phyloP scores from a whole-genome alignment of 2,797 vertebrate genomes.

The Petrocephalus schoutedeni region DNA sequence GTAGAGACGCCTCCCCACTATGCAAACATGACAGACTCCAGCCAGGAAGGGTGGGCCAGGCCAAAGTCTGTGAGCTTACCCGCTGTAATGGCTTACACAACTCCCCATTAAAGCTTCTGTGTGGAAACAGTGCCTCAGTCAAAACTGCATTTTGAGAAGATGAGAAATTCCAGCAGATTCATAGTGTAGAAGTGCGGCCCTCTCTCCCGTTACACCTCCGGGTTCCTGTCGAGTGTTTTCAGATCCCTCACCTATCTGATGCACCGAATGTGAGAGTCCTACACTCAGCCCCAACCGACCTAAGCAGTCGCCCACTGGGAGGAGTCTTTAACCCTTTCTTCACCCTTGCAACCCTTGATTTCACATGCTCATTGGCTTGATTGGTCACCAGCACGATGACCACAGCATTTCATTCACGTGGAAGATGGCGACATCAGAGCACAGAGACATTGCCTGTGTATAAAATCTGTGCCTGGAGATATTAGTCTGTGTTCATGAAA shows the following conservation, averaged over 20 bases:
- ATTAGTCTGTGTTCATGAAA: not conserved
- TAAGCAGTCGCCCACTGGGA: not conserved
- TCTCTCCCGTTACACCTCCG: not conserved
- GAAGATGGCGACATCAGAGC: not conserved
- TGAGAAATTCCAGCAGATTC: not conserved
- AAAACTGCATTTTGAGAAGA: not conserved
- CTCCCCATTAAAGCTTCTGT: constrained; percentile 11
- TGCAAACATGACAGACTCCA: not conserved
- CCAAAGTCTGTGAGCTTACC: constrained; percentile 13
- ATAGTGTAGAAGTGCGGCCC: not conserved
- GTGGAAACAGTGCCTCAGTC: not conserved
- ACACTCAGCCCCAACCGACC: not conserved
- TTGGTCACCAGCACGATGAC: not conserved
- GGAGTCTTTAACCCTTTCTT: constrained; percentile 14
- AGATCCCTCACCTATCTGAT: constrained; percentile 15
- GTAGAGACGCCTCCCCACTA: constrained; percentile 7
- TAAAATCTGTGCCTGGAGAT: not conserved
- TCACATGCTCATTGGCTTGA: not conserved
- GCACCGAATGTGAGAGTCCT: too few relatives aligned
- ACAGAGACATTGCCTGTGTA: not conserved
- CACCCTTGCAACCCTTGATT: not conserved
- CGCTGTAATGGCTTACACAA: constrained; percentile 14
- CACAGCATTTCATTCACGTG: not conserved
- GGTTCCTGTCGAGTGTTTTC: not conserved
- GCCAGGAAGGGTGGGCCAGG: not conserved